These are phyloP conservation scores for Fistularia tabacaria DNA, from an alignment of 2,797 vertebrate genomes.

Conservation along the genomic window DNA sequence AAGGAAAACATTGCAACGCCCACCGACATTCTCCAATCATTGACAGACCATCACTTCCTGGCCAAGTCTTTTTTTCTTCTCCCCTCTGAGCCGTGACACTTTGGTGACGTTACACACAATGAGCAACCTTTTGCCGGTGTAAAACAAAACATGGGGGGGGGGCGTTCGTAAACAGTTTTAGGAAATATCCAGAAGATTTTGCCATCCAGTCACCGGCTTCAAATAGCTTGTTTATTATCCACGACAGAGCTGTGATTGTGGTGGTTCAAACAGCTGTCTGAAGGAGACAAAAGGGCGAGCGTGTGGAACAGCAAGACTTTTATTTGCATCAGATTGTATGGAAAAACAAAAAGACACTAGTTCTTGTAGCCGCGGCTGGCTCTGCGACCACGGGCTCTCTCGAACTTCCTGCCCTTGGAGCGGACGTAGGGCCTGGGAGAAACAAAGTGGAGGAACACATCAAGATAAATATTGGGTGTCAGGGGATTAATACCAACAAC, in stretches of 20 bases:
- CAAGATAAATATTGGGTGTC: not conserved
- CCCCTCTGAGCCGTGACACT: not conserved
- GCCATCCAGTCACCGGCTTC: too few relatives aligned
- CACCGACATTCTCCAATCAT: conserved; percentile 71
- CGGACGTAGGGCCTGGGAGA: conserved; percentile 76
- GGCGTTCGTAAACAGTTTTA: too few relatives aligned
- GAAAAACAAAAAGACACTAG: conserved; percentile 69
- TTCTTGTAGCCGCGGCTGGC: conserved; percentile 82
- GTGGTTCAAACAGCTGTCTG: too few relatives aligned
- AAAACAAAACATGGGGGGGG: too few relatives aligned
- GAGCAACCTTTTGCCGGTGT: too few relatives aligned
- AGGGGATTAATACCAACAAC: not conserved
- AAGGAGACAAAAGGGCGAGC: too few relatives aligned
- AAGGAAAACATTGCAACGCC: conserved; percentile 62
- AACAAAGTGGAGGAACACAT: conserved; percentile 2
- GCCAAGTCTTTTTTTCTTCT: conserved; percentile 21
- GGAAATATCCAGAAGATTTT: too few relatives aligned
- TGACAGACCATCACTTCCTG: conserved; percentile 53
- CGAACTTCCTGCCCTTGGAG: conserved; percentile 86
- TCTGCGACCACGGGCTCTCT: conserved; percentile 83
- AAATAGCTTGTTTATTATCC: too few relatives aligned
- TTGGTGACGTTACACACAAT: not conserved
- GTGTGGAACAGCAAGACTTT: conserved; percentile 64
- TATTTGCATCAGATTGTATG: conserved; percentile 69
- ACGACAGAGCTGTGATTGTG: too few relatives aligned